Conservation (phyloP, 2,888 invertebrate genomes). For the Tetragnatha montana region DNA sequence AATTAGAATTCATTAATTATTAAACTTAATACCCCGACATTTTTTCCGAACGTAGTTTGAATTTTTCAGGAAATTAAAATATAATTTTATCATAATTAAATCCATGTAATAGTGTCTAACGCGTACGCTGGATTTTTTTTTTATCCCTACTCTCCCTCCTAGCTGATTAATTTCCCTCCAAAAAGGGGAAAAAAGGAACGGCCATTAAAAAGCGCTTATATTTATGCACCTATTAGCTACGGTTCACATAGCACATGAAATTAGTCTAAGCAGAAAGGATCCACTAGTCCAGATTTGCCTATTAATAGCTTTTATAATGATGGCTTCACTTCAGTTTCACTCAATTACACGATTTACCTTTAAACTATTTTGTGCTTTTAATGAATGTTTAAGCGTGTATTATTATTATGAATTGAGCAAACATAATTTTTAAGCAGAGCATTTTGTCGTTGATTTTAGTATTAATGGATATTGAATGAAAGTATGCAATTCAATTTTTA, state of each 20-base stretch:
- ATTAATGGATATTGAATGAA: too few species aligned
- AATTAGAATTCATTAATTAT: too few species aligned
- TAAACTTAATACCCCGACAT: too few species aligned
- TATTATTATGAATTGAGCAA: too few species aligned
- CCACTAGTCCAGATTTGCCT: neutral
- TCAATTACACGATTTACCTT: neutral
- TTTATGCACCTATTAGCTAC: slow-evolving; percentile 24
- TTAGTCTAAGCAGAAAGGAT: neutral
- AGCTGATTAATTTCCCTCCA: slow-evolving; percentile 18
- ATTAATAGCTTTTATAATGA: neutral
- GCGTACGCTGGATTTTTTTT: neutral
- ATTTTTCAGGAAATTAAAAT: neutral
- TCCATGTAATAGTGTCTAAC: neutral
- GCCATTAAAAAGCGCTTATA: slow-evolving; percentile 27
- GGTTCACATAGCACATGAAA: neutral
- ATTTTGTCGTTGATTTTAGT: too few species aligned
- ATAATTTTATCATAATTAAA: neutral
- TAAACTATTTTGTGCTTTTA: neutral
- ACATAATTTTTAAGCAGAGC: too few species aligned
- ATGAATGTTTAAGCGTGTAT: too few species aligned
- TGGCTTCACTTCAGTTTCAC: neutral
- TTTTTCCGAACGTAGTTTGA: neutral
- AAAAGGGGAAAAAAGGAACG: slow-evolving; percentile 8
- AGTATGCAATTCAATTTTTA: too few species aligned
- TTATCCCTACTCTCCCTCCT: neutral